Evolutionary conservation across 2,797 vertebrate genomes (phyloP), one percentile per base, ranked within the genome.

Genomic region (Euthynnus affinis): DNA sequence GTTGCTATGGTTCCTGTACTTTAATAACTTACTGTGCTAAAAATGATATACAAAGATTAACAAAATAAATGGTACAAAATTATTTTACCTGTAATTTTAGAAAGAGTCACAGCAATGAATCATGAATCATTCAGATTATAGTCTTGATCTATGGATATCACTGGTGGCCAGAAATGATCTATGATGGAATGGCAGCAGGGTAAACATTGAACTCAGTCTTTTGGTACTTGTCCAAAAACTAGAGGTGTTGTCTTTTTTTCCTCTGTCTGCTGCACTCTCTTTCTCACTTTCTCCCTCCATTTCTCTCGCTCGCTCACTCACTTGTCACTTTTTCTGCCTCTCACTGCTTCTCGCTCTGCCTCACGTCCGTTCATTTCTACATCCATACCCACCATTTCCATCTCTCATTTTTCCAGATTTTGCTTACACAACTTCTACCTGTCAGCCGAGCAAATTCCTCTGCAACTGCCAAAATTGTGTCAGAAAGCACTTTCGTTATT

Each of bases 401-500:
- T 82, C 65, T 84, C 76, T 76, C 61, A 76, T 76, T 82, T 76
- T 58, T 67, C 59, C 58, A 62, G 49, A 76, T 84, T 84, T 59
- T 82, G 77, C 87, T 88, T 74, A 78, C 64, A 88, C 86, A 82
- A 68, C 74, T 78, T 80, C 76, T 77, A 82, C 81, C 72, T 86
- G 86, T 87, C 82, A 78, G 68, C 58, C 25, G 1, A 60, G 32
- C 64, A 71, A 61, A 80, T 80, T 83, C 46, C 57, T 75, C 78
- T 46, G 48, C 69, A 80, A 49, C 63, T 88, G 85, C 73, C 65
- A 89, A 84, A 85, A 77, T 34, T 75, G 58, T 85, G 58, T 71
- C 71, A 73, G 66, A 73, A 83, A 88, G 69, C 71, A 70, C 57
- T 84, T 67, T 59, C 0, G 13, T 82, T 84, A 77, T 70, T 81